Conservation (phyloP, 1,140 invertebrate genomes). For the Scaptodrosophila lebanonensis region DNA sequence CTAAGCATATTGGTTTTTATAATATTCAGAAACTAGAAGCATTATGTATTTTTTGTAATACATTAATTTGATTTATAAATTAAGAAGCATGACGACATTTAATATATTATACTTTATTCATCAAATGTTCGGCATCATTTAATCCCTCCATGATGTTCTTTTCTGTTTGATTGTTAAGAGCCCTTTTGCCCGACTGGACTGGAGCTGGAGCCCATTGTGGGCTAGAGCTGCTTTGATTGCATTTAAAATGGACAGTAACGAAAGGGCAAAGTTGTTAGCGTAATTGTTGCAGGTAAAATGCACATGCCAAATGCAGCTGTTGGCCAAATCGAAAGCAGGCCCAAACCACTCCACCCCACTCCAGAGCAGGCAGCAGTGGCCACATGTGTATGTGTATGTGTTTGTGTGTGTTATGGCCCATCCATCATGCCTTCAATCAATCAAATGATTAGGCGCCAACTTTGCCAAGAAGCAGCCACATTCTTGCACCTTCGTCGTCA, state of each 20-base stretch:
- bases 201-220: constrained; percentile 3
- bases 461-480: constrained; percentile 19
- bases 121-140: too few relatives aligned
- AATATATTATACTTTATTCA: too few relatives aligned
- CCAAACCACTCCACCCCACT: neutral
- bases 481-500: constrained; percentile 70
- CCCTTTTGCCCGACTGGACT: constrained; percentile 9
- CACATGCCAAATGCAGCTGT: constrained; percentile 63
- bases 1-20: too few relatives aligned
- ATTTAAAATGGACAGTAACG: constrained; percentile 51
- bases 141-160: too few relatives aligned
- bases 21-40: too few relatives aligned
- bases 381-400: too few relatives aligned
- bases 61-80: too few relatives aligned
- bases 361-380: neutral
- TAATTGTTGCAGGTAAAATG: constrained; percentile 64
- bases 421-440: constrained; percentile 72
- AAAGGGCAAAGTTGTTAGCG: constrained; percentile 71
- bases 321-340: constrained; percentile 26
- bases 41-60: too few relatives aligned
- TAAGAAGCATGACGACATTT: too few relatives aligned
- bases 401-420: constrained; percentile 22
- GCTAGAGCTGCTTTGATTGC: constrained; percentile 25
- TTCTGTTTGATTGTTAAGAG: neutral
- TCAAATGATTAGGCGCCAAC: constrained; percentile 60